Percentiles rank a stretch among this genome's conserved stretches.
phyloP scores from a whole-genome alignment of 92 coral and sea anemone species.

The Epizoanthus ramosus region DNA sequence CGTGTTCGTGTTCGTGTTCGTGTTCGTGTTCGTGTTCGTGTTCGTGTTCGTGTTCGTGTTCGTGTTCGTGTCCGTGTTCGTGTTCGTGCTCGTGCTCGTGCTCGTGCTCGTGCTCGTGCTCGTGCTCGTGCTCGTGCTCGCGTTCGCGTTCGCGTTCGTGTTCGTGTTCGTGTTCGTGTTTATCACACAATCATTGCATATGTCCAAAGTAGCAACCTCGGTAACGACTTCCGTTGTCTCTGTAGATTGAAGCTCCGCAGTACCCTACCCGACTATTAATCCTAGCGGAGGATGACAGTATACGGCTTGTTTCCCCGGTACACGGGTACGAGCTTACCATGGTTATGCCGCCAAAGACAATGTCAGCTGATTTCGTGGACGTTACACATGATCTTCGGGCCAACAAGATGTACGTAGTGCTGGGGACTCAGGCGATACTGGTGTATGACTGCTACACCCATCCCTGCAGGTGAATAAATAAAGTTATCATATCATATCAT shows the following conservation, averaged over 20 bases:
- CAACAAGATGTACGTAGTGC: slow-evolving; percentile 83
- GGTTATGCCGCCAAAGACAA: slow-evolving; percentile 82
- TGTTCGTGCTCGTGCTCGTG: no score
- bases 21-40: no score
- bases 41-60: no score
- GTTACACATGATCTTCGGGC: slow-evolving; percentile 85
- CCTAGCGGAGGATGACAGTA: slow-evolving; percentile 89
- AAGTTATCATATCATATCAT: no score
- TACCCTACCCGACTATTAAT: slow-evolving; percentile 82
- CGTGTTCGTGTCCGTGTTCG: no score
- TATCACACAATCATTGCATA: neutral
- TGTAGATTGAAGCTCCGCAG: slow-evolving; percentile 77
- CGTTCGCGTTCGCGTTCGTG: no score
- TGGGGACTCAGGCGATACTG: slow-evolving; percentile 75
- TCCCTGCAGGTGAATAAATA: slow-evolving; percentile 99
- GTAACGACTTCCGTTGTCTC: neutral
- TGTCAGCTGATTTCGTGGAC: slow-evolving; percentile 72
- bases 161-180: no score
- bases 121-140: no score
- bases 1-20: no score
- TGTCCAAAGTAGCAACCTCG: neutral
- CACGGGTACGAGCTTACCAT: slow-evolving; percentile 86
- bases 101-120: no score
- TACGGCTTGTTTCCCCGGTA: slow-evolving; percentile 90
- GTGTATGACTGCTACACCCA: slow-evolving; percentile 90